Evolutionary conservation across 2,888 invertebrate species (phyloP).

Genomic region (Drosophila algonquin): DNA sequence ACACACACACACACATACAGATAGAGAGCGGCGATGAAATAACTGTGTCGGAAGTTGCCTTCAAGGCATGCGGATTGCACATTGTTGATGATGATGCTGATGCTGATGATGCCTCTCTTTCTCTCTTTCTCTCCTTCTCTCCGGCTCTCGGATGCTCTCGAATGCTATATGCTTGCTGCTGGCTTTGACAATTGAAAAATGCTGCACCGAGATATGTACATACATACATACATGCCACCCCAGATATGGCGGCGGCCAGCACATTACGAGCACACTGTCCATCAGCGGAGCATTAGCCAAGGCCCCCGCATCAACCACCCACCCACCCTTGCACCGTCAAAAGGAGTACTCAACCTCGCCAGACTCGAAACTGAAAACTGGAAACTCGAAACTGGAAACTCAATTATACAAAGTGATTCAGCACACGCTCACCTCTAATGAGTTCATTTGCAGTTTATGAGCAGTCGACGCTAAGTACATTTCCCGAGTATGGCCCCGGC

Average conservation of each 20-base stretch:
- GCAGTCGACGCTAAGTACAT: conserved; percentile 3
- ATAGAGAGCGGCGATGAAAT: conserved; percentile 47
- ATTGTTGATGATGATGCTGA: conserved; percentile 50
- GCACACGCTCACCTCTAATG: conserved; percentile 51
- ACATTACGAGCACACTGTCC: not conserved
- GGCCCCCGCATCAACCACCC: too few relatives aligned
- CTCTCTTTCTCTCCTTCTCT: not conserved
- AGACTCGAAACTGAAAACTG: not conserved
- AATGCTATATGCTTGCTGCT: conserved; percentile 37
- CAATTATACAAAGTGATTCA: conserved; percentile 69
- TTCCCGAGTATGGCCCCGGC: not conserved
- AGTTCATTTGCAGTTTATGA: conserved; percentile 67
- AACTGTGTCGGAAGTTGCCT: conserved; percentile 72
- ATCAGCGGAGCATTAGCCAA: not conserved
- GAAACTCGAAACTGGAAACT: conserved; percentile 35
- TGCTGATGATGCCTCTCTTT: conserved; percentile 13
- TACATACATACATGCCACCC: conserved; percentile 17
- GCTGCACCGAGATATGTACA: conserved; percentile 11
- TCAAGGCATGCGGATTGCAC: conserved; percentile 69
- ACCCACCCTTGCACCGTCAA: not conserved
- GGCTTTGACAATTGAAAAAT: conserved; percentile 66
- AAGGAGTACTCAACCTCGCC: not conserved
- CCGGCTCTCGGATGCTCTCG: conserved; percentile 10
- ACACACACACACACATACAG: conserved; percentile 30
- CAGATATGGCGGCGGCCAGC: not conserved